Base-by-base conservation (phyloP, 1,140 invertebrate species). In the Chymomyza costata region DNA sequence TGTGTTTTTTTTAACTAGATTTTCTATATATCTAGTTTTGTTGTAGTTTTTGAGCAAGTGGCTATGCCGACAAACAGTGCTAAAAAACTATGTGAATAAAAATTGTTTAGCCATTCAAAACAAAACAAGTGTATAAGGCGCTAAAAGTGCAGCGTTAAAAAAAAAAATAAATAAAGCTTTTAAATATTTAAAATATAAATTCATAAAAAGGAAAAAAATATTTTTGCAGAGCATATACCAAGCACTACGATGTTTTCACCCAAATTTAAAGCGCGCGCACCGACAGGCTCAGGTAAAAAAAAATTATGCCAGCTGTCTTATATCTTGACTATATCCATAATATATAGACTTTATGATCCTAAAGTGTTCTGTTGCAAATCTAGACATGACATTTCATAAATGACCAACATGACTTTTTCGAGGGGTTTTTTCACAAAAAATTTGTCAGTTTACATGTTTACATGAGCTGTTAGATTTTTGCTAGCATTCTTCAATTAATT, bases 221-320 rank as follows among this genome's bases (percentile, higher is more conserved):
- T 41, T 59, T 46, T 83, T 70, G 58, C 82, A 84, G 81, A 83
- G 51, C 44, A 70, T 45, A 67, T 71, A 65, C 66, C 65, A 64
- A 58, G 55, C 30, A 46, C 61, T 16, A 61, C 90, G 86, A 92
- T 91, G 90, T 90, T 92, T 71, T 89, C 89, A 68, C 92, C 92
- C 56, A 92, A 90, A 84, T 93, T 93, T 88, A 93, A 93, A 89
- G 92, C 92, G 69, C 91, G 90, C 68, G 90, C 91, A 64, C 88
- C 90, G 38, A 89, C 89, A 68, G 83, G 83, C 52, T 88, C 91
- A 92, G 92, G 92, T 93, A 93, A 80, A 87, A 52, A 3, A 31
- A 1, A 37, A 32, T 14, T 34, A 30, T 13, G 30, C n/a, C n/a
- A n/a, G n/a, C n/a, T n/a, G n/a, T n/a, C n/a, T n/a, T 37, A 25